Evolutionary conservation across 2,888 invertebrate species (phyloP).

Genomic region (Aphrophora alni): DNA sequence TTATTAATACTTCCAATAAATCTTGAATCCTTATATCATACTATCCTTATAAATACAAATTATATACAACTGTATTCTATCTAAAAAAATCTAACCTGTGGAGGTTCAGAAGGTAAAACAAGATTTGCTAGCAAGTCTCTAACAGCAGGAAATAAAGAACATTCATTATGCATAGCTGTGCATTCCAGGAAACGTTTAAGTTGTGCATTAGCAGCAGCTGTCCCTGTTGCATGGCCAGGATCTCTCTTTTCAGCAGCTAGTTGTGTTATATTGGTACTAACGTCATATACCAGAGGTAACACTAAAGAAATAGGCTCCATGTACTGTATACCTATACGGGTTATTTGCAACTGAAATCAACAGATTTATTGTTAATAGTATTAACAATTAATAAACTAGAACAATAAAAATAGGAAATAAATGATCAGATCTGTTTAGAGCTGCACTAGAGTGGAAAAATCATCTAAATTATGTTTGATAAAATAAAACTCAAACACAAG

Average conservation of each 20-base stretch:
- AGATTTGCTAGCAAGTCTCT: constrained; percentile 87
- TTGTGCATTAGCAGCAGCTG: constrained; percentile 68
- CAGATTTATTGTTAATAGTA: constrained; percentile 28
- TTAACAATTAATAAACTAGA: no score
- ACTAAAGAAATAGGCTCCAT: constrained; percentile 77
- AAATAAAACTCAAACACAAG: no score
- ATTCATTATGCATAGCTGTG: constrained; percentile 70
- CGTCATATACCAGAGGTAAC: constrained; percentile 90
- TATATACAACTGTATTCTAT: no score
- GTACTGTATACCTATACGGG: constrained; percentile 68
- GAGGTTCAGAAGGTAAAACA: constrained; percentile 78
- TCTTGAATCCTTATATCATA: no score
- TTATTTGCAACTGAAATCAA: constrained; percentile 71
- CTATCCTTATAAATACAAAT: no score
- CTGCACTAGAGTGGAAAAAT: not conserved
- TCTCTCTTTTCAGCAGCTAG: constrained; percentile 87
- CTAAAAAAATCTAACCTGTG: constrained; percentile 56
- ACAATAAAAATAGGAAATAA: no score
- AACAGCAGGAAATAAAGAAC: constrained; percentile 90
- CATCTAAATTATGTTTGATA: no score
- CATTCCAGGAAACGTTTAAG: constrained; percentile 79
- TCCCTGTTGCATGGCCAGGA: constrained; percentile 64
- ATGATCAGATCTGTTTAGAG: not conserved
- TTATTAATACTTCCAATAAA: no score
- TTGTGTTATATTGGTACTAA: constrained; percentile 83